Base-by-base conservation (phyloP, 2,113 vertebrate genomes). In the Seriola aureovittata region DNA sequence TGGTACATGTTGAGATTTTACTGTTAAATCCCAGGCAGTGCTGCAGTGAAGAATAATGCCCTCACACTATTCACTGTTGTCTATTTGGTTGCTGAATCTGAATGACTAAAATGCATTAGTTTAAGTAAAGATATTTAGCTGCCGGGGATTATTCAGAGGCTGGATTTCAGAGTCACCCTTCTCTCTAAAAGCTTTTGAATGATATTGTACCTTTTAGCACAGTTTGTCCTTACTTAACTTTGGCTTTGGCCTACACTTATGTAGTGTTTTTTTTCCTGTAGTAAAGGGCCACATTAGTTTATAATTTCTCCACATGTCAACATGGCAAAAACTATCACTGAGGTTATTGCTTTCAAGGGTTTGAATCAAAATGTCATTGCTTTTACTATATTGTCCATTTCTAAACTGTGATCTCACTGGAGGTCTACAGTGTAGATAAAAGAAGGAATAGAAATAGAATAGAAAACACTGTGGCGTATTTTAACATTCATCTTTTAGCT, bases 101-200 rank as follows among this genome's bases (percentile, higher is more conserved):
- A 86, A 68, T 52, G 65, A 77, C 55, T 69, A 1, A 58, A 83
- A 85, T 23, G 25, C 86, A 77, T 88, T 83, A 78, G 66, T 80
- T 80, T 34, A 63, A 84, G 80, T 79, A 52, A 84, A 85, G 25
- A 69, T 71, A 42, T 71, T 80, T 40, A 36, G 59, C 57, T 71
- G 25, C 29, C 8, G 34, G 62, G 71, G 59, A 82, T 85, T 87
- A 80, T 68, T 71, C 38, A 38, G 67, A 58, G 71, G 52, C 21
- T 58, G 57, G 9, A 75, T 57, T n/a, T 84, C 55, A 14, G 32
- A 50, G 52, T 85, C 12, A 65, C 23, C 5, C 63, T 54, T 50
- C 44, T 38, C 75, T 85, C 77, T 83, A 59, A 85, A 82, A 87
- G 75, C 81, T 75, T 86, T 86, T 59, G 23, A 59, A 59, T 68